Conservation (phyloP, 92 coral and sea anemone species). For the Phymanthus crucifer region DNA sequence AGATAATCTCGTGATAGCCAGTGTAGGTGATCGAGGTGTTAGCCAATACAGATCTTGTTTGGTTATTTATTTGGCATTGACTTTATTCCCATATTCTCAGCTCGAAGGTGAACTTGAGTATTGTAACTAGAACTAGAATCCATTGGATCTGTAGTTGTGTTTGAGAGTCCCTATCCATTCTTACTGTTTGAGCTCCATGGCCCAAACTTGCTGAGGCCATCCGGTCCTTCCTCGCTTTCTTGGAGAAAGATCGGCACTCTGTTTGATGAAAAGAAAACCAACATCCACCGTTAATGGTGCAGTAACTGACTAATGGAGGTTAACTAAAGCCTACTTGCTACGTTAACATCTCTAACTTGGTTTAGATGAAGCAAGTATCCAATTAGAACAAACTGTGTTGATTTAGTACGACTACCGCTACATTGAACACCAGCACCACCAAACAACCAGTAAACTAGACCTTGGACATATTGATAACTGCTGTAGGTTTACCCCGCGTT, state of each 20-base stretch:
- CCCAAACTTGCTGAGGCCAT: constrained; percentile 99
- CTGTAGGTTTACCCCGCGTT: too few species aligned
- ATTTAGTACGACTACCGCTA: background rate
- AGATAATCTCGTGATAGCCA: background rate
- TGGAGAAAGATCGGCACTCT: constrained; percentile 63
- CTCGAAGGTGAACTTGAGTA: background rate
- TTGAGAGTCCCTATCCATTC: background rate
- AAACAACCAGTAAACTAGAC: background rate
- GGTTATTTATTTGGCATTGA: background rate
- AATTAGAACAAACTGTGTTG: background rate
- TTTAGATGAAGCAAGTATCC: background rate
- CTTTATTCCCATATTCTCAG: background rate
- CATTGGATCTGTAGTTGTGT: background rate
- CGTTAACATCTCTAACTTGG: background rate
- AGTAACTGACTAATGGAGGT: background rate
- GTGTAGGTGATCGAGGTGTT: background rate
- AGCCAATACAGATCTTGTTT: background rate
- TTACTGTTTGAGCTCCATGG: constrained; percentile 79
- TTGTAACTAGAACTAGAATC: background rate
- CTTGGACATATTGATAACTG: background rate
- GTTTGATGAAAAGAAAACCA: background rate
- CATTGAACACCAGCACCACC: background rate
- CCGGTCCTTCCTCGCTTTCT: constrained; percentile 98
- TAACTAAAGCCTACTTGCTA: background rate
- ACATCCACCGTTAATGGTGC: background rate